Conservation (phyloP, 2,797 vertebrate species). For the Bovichtus diacanthus region DNA sequence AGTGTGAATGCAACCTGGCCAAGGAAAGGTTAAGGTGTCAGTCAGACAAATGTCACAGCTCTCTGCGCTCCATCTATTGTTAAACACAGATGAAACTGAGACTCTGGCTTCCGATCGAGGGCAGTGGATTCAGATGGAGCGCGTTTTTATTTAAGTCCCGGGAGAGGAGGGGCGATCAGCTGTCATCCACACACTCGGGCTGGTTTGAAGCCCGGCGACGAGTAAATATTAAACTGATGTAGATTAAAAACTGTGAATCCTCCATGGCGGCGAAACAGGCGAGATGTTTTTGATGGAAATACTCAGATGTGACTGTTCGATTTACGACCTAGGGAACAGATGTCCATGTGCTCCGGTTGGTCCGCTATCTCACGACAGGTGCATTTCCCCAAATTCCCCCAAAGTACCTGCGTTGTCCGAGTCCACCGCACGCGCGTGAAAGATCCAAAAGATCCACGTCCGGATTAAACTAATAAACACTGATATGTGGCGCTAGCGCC, state of each 20-base stretch:
- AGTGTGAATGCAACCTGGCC: constrained; percentile 29
- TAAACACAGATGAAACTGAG: constrained; percentile 46
- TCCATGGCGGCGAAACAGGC: constrained; percentile 35
- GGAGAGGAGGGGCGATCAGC: constrained; percentile 79
- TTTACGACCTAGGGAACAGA: constrained; percentile 21
- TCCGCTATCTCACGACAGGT: constrained; percentile 67
- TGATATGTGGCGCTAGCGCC: constrained; percentile 24
- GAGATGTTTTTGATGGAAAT: not conserved
- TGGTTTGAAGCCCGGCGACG: constrained; percentile 48
- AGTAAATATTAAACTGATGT: constrained; percentile 23
- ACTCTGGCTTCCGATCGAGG: constrained; percentile 39
- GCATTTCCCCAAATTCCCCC: constrained; percentile 51
- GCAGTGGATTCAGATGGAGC: constrained; percentile 63
- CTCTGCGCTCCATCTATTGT: constrained; percentile 67
- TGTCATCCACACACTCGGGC: constrained; percentile 69
- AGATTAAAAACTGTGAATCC: constrained; percentile 15
- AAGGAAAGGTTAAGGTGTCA: constrained; percentile 36
- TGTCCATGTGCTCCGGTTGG: constrained; percentile 64
- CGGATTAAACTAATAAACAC: constrained; percentile 31
- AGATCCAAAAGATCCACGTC: constrained; percentile 29
- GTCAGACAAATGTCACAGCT: constrained; percentile 49
- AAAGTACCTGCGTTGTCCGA: constrained; percentile 55
- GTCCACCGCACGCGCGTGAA: constrained; percentile 20
- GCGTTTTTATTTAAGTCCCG: constrained; percentile 72
- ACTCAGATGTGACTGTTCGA: constrained; percentile 33